These are phyloP conservation scores for Entomobrya proxima DNA, from an alignment of 2,888 invertebrate species.

Conservation along the genomic window DNA sequence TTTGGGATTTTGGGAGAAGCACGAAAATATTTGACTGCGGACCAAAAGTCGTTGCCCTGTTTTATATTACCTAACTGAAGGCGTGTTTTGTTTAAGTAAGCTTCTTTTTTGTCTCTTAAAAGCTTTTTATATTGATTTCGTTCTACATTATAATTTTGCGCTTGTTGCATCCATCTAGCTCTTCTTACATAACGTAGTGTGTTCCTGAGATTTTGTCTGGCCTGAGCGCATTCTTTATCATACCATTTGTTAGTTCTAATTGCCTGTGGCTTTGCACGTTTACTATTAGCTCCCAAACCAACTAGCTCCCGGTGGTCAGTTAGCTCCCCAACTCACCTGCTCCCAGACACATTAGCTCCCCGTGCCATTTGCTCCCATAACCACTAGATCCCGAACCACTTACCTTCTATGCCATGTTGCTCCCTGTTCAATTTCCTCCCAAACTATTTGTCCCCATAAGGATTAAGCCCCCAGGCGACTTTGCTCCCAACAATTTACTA, in stretches of 20 bases:
- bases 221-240: slow-evolving; percentile 1
- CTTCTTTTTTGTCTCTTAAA: background rate
- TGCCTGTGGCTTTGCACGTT: background rate
- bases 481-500: too few relatives aligned
- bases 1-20: background rate
- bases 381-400: too few relatives aligned
- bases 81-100: background rate
- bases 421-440: too few relatives aligned
- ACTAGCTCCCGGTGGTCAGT: too few relatives aligned
- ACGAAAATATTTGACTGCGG: slow-evolving; percentile 25
- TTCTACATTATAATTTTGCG: background rate
- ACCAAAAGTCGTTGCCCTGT: slow-evolving; percentile 30
- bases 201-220: background rate
- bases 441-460: too few relatives aligned
- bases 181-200: background rate
- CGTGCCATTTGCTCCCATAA: too few relatives aligned
- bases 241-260: slow-evolving; percentile 16
- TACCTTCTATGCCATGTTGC: too few relatives aligned
- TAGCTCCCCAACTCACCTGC: too few relatives aligned
- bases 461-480: too few relatives aligned
- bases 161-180: background rate
- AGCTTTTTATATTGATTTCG: background rate
- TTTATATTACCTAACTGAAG: background rate
- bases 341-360: too few relatives aligned
- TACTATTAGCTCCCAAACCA: too few relatives aligned